Conservation (phyloP, 35 echinoderm and acorn worm genomes). For the Eucidaris tribuloides region DNA sequence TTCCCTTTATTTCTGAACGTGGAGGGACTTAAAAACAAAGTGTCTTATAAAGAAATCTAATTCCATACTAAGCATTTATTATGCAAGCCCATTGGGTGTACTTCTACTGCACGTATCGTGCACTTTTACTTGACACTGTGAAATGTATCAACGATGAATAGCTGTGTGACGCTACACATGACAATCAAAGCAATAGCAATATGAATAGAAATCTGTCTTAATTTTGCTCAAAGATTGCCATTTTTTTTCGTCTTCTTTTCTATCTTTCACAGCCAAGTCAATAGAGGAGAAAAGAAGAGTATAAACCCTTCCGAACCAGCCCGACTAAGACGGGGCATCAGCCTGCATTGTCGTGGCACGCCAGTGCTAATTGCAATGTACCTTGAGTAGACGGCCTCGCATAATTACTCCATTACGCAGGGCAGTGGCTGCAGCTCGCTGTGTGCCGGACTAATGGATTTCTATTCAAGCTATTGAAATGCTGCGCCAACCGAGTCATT, state of each 20-base stretch:
- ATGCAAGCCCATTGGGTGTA: too few relatives aligned
- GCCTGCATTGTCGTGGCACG: too few relatives aligned
- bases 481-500: slow-evolving; percentile 35
- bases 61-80: too few relatives aligned
- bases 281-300: slow-evolving; percentile 21
- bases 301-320: too few relatives aligned
- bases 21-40: too few relatives aligned
- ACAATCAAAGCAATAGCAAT: slow-evolving; percentile 22
- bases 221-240: background rate
- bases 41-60: too few relatives aligned
- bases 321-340: too few relatives aligned
- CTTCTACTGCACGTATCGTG: too few relatives aligned
- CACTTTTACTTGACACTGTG: background rate
- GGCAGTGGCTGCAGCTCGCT: background rate
- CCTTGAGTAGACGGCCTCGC: slow-evolving; percentile 31
- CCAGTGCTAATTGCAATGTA: slow-evolving; percentile 45
- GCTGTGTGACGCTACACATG: background rate
- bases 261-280: background rate
- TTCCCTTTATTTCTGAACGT: too few relatives aligned
- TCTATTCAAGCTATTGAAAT: slow-evolving; percentile 40
- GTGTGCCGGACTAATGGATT: slow-evolving; percentile 50
- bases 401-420: slow-evolving; percentile 54
- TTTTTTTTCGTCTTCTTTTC: slow-evolving; percentile 15
- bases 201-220: slow-evolving; percentile 33
- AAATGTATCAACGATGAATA: background rate